Evolutionary conservation across 2,797 vertebrate genomes (phyloP), one percentile per base, ranked within the genome.

Genomic region (Sebastes dallii): DNA sequence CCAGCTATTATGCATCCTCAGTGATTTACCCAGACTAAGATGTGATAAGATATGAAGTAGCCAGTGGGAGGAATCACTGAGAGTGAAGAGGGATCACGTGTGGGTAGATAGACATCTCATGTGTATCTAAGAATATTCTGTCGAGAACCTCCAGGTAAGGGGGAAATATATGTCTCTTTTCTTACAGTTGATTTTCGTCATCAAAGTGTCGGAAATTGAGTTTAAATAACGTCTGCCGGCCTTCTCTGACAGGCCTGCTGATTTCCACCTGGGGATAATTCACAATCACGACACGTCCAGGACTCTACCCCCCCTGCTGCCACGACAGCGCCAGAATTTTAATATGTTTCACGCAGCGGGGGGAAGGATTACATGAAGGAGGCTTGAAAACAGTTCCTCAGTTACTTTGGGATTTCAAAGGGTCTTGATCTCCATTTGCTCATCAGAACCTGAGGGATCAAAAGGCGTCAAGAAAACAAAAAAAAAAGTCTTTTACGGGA

Each of bases 351-450:
- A 78, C 84, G 69, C 72, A 69, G 67, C 6, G 10, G 65, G 54
- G 64, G 76, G 70, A 4, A 32, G 68, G 54, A 83, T 90, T 88
- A 90, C 84, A 80, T 50, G 62, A 68, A 83, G 79, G 74, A 83
- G 83, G 83, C 30, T 80, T 54, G 79, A 70, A 77, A 83, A 75
- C 78, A 42, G 24, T 83, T 83, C 85, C 88, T 64, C 69, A n/a
- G 71, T 54, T 87, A 80, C 78, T 85, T 65, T 82, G 88, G 77
- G 91, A 93, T 82, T 90, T 89, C 27, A 11, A 46, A 22, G 58
- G 87, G 91, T 93, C 93, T 84, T 91, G 89, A 91, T 94, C 90
- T 93, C 85, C 81, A 85, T 92, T 90, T 90, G 80, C 85, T 89
- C 75, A 29, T 86, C 80, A 80, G 81, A 91, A 85, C 79, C 66